phyloP scores from a whole-genome alignment of 2,888 invertebrate genomes.

The Melangyna quadrimaculata region DNA sequence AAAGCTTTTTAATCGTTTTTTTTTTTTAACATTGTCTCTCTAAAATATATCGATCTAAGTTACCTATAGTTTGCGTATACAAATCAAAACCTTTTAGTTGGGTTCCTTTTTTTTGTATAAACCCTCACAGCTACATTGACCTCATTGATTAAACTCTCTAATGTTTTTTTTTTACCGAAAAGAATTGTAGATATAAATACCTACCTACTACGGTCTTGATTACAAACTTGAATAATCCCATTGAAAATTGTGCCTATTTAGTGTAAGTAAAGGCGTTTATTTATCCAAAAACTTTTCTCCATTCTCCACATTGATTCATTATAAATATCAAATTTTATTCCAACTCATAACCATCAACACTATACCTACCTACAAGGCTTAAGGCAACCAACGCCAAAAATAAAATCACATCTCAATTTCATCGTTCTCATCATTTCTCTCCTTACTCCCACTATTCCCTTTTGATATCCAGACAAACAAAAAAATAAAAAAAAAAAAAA shows the following conservation, averaged over 20 bases:
- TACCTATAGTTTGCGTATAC: too few relatives aligned
- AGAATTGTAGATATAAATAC: not conserved
- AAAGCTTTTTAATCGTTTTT: too few relatives aligned
- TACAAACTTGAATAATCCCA: not conserved
- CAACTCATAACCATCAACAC: constrained; percentile 23
- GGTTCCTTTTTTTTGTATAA: not conserved
- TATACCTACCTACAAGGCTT: not conserved
- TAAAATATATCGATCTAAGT: too few relatives aligned
- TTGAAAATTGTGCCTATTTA: not conserved
- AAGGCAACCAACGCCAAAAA: not conserved
- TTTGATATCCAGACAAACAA: not conserved
- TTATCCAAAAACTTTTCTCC: constrained; percentile 5
- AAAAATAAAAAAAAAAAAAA: constrained; percentile 12
- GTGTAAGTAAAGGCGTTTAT: not conserved
- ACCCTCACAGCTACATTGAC: not conserved
- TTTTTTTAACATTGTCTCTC: too few relatives aligned
- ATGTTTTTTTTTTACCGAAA: not conserved
- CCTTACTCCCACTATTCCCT: not conserved
- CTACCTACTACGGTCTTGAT: not conserved
- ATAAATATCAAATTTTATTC: constrained; percentile 63
- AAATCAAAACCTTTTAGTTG: not conserved
- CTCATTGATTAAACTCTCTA: not conserved
- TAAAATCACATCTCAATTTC: constrained; percentile 26
- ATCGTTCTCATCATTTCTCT: constrained; percentile 9
- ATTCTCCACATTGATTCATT: constrained; percentile 61